Percentiles rank a stretch among this genome's conserved stretches.
These are phyloP conservation scores for Heliconius ethilla DNA, from an alignment of 2,888 invertebrate genomes.

Conservation along the genomic window DNA sequence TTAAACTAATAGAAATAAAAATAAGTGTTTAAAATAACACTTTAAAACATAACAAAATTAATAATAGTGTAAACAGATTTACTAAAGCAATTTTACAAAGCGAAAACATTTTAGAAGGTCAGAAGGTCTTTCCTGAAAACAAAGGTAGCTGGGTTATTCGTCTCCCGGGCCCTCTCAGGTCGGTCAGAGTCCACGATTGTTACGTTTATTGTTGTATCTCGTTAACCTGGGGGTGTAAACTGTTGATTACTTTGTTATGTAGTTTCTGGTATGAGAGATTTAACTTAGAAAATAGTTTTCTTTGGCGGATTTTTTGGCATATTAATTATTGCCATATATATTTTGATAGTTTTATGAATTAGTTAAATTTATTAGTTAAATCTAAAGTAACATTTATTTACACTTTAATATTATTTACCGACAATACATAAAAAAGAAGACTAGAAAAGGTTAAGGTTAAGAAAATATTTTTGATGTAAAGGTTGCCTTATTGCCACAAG, in stretches of 20 bases:
- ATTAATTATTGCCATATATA: too few relatives aligned
- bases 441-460: too few relatives aligned
- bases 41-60: background rate
- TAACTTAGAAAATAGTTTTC: background rate
- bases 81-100: slow-evolving; percentile 23
- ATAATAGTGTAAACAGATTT: background rate
- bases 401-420: too few relatives aligned
- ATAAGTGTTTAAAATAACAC: background rate
- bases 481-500: too few relatives aligned
- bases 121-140: slow-evolving; percentile 2
- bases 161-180: slow-evolving; percentile 38
- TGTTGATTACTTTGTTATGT: slow-evolving; percentile 38
- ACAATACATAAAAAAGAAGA: too few relatives aligned
- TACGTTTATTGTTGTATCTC: slow-evolving; percentile 36
- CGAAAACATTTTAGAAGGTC: slow-evolving; percentile 21
- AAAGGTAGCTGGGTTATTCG: slow-evolving; percentile 16
- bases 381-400: too few relatives aligned
- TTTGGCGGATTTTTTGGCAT: too few relatives aligned
- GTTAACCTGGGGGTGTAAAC: slow-evolving; percentile 40
- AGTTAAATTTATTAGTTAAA: too few relatives aligned
- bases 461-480: too few relatives aligned
- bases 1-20: too few relatives aligned
- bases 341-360: too few relatives aligned
- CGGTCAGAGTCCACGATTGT: slow-evolving; percentile 16
- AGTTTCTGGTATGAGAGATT: slow-evolving; percentile 1